Percentiles rank a stretch among this genome's conserved stretches.
Conservation (phyloP, 2,888 invertebrate species). For the Koerneria pararmatus region DNA sequence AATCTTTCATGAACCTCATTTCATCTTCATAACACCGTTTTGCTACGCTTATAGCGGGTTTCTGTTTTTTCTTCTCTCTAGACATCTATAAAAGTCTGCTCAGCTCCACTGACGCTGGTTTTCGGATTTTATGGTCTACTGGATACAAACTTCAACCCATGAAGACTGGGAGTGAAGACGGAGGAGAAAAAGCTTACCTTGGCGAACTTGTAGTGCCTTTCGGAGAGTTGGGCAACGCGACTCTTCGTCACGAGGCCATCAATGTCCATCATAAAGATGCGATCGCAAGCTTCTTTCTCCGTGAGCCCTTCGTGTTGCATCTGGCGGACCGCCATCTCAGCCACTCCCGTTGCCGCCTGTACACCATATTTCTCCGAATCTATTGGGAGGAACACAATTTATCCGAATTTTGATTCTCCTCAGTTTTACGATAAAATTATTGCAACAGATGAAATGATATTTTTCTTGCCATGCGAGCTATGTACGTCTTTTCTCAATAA, state of each 20-base stretch:
- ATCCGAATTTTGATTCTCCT: too few relatives aligned
- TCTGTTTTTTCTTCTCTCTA: too few relatives aligned
- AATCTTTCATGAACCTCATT: too few relatives aligned
- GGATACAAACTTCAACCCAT: constrained; percentile 7
- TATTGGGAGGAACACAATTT: neutral
- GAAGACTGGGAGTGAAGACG: too few relatives aligned
- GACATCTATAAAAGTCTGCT: too few relatives aligned
- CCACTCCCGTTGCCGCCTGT: constrained; percentile 87
- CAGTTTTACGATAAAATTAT: too few relatives aligned
- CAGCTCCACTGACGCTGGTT: constrained; percentile 70
- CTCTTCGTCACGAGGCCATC: constrained; percentile 83
- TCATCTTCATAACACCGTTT: too few relatives aligned
- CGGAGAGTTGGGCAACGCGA: constrained; percentile 36
- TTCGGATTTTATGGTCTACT: constrained; percentile 22
- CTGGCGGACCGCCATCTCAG: constrained; percentile 71
- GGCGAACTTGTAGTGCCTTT: constrained; percentile 41
- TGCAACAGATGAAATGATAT: too few relatives aligned
- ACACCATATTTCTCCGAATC: constrained; percentile 4
- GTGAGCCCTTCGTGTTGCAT: constrained; percentile 72
- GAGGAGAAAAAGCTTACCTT: constrained; percentile 23
- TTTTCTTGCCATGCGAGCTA: too few relatives aligned
- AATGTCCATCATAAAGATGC: constrained; percentile 93
- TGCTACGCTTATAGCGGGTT: too few relatives aligned
- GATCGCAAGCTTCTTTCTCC: constrained; percentile 60
- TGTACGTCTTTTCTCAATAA: too few relatives aligned